phyloP scores from a whole-genome alignment of 2,797 vertebrate genomes.

The Odontamblyopus rebecca region DNA sequence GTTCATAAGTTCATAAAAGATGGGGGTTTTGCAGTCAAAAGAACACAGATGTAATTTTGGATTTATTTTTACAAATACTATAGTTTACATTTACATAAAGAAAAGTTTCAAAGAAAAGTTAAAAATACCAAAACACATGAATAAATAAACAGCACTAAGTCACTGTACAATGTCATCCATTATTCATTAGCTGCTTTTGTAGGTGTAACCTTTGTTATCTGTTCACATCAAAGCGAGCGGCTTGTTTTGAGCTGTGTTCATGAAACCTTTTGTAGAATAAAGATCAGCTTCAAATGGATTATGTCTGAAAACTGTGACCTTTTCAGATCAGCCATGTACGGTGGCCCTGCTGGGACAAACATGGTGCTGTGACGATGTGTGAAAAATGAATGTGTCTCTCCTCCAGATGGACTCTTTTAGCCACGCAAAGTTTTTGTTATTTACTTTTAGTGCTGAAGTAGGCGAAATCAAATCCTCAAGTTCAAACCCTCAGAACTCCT shows the following conservation, averaged over 20 bases:
- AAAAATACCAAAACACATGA: too few species aligned
- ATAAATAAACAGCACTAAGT: not conserved
- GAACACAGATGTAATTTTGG: too few species aligned
- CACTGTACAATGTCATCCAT: not conserved
- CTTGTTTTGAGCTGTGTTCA: not conserved
- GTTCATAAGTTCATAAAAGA: too few species aligned
- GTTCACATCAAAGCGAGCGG: too few species aligned
- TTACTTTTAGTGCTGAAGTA: not conserved
- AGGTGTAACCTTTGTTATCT: not conserved
- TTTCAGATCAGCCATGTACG: not conserved
- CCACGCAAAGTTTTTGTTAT: not conserved
- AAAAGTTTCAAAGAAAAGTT: too few species aligned
- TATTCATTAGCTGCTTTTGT: not conserved
- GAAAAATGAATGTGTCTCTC: not conserved
- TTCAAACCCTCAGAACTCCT: too few species aligned
- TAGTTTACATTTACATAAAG: too few species aligned
- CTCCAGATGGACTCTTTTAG: not conserved
- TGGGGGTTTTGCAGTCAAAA: too few species aligned
- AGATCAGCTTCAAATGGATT: not conserved
- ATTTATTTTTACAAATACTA: too few species aligned
- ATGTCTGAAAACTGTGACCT: not conserved
- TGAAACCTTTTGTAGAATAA: not conserved
- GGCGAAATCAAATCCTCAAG: too few species aligned
- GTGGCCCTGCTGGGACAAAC: not conserved
- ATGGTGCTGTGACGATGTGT: not conserved